Base-by-base conservation (phyloP, 1,140 invertebrate genomes). In the Himalopsyche phryganea region DNA sequence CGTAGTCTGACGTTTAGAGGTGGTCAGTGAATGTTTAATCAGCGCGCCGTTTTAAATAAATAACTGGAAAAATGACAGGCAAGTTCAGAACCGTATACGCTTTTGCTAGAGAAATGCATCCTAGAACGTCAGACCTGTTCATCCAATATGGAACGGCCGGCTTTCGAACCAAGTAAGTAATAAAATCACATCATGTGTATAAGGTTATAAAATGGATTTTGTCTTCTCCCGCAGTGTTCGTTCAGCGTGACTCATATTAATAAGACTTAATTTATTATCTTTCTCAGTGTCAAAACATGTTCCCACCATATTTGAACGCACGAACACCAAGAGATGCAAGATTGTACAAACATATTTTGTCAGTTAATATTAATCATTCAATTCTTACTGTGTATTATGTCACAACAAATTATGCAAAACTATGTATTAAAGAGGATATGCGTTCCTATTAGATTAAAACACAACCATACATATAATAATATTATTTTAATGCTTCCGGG, bases 51-150 rank as follows among this genome's bases (percentile, higher is more conserved):
- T 50, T 54, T 36, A 18, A 54, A 54, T 56, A 56, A 49, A 56
- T 56, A 56, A 32, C 53, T 15, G 41, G 46, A 15, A 56, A 56
- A 56, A 63, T 63, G 61, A 58, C 56, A 46, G 61, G 56, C 51
- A 50, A 52, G 17, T 71, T 75, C 70, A 73, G 80, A 73, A 81
- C 81, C 36, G 81, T 85, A 58, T 86, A 85, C 77, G 84, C 84
- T 68, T 86, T 86, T 74, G 84, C 84, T 45, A 78, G 83, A 75
- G 84, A 86, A 81, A 85, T 85, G 83, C 83, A 86, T 70, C 84
- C 84, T n/a, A 85, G 84, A 72, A 47, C 75, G 11, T 79, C 75
- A 32, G 83, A 80, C 66, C 71, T 78, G 61, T 76, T 80, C 65
- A 80, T 87, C 61, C 78, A 84, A 69, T 87, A 87, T 71, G 85